Percentiles rank a stretch among this genome's conserved stretches.
phyloP scores from a whole-genome alignment of 2,113 vertebrate species.

The Brachirus orientalis region DNA sequence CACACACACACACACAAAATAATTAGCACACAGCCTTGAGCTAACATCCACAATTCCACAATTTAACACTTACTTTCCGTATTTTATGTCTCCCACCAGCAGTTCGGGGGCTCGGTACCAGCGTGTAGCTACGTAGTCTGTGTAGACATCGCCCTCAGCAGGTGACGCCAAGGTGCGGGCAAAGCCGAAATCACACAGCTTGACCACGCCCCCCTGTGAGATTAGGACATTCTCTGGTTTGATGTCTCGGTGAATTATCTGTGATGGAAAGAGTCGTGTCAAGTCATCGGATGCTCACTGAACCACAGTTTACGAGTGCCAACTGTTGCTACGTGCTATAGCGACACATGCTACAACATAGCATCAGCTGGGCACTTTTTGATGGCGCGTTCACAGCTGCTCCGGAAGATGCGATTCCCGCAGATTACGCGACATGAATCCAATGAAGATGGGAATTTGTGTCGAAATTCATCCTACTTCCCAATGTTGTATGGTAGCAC shows the following conservation, averaged over 20 bases:
- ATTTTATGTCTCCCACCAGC: conserved; percentile 90
- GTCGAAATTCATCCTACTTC: too few species aligned
- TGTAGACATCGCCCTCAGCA: conserved; percentile 85
- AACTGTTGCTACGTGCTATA: not conserved
- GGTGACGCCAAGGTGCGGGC: conserved; percentile 84
- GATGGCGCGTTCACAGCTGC: too few species aligned
- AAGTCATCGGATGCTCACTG: not conserved
- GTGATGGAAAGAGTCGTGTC: conserved; percentile 10
- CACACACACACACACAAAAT: conserved; percentile 34
- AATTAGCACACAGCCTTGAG: not conserved
- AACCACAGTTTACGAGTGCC: not conserved
- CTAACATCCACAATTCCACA: not conserved
- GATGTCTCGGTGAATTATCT: conserved; percentile 94
- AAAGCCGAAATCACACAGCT: conserved; percentile 94
- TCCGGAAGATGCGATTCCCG: too few species aligned
- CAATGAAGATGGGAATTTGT: too few species aligned
- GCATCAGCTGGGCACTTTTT: too few species aligned
- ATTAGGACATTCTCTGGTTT: conserved; percentile 95
- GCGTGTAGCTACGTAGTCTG: conserved; percentile 90
- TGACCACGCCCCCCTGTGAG: conserved; percentile 88
- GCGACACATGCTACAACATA: too few species aligned
- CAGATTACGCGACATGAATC: too few species aligned
- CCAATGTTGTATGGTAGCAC: too few species aligned
- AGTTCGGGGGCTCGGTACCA: conserved; percentile 94
- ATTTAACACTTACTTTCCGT: conserved; percentile 84